phyloP scores from a whole-genome alignment of 2,113 vertebrate species.

The Heterotis niloticus region DNA sequence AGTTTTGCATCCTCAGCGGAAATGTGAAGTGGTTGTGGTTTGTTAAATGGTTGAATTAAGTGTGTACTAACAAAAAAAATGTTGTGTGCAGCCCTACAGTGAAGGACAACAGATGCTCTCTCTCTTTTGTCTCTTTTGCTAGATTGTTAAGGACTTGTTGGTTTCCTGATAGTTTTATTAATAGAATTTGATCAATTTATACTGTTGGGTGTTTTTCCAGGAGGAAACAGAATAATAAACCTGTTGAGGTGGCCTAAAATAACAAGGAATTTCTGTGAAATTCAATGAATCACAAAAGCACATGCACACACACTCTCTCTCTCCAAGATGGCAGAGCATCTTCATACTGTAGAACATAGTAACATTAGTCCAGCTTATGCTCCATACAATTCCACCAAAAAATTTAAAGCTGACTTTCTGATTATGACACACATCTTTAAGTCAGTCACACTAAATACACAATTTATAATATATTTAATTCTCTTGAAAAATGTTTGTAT shows the following conservation, averaged over 20 bases:
- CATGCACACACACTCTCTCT: too few relatives aligned
- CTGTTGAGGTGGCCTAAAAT: not conserved
- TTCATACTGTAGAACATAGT: not conserved
- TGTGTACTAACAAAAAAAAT: too few relatives aligned
- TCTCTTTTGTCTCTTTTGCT: too few relatives aligned
- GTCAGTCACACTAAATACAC: not conserved
- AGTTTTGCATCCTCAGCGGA: too few relatives aligned
- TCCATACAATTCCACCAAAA: not conserved
- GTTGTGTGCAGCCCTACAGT: too few relatives aligned
- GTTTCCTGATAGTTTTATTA: too few relatives aligned
- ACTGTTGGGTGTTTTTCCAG: not conserved
- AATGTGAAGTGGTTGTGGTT: too few relatives aligned
- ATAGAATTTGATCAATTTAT: not conserved
- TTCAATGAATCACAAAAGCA: not conserved
- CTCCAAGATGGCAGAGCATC: not conserved
- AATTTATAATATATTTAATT: conserved; percentile 13
- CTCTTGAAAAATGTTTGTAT: conserved; percentile 24
- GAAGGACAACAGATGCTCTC: too few relatives aligned
- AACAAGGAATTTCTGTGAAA: not conserved
- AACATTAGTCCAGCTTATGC: not conserved
- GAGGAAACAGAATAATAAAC: not conserved
- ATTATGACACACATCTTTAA: not conserved
- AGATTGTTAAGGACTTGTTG: too few relatives aligned
- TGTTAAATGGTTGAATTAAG: too few relatives aligned
- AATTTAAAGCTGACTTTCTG: not conserved